phyloP scores from a whole-genome alignment of 1,140 invertebrate species.

The Penaeus indicus region DNA sequence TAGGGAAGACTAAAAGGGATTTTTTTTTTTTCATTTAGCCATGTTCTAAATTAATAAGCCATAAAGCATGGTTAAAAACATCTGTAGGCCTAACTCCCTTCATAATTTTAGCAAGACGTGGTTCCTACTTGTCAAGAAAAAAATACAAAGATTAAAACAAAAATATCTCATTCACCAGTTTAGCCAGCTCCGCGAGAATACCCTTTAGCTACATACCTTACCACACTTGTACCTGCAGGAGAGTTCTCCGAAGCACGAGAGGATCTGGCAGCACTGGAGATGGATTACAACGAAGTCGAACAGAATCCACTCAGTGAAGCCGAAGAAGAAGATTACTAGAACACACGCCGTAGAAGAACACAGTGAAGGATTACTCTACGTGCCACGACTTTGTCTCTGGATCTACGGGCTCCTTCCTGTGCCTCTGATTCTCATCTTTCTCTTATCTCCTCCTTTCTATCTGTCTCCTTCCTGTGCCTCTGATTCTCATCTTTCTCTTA shows the following conservation, averaged over 20 bases:
- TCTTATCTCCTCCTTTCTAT: background rate
- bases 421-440: background rate
- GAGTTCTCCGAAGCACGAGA: conserved; percentile 90
- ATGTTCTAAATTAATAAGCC: no score
- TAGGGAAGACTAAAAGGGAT: no score
- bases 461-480: background rate
- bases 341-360: background rate
- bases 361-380: background rate
- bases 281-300: conserved; percentile 71
- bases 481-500: background rate
- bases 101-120: no score
- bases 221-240: conserved; percentile 69
- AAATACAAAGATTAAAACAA: no score
- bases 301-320: conserved; percentile 1
- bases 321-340: conserved; percentile 74
- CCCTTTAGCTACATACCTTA: no score
- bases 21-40: no score
- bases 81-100: no score
- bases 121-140: no score
- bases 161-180: no score
- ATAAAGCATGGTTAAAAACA: no score
- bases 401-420: background rate
- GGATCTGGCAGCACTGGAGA: conserved; percentile 86
- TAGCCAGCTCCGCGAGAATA: no score
- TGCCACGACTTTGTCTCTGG: background rate